Evolutionary conservation across 2,888 invertebrate genomes (phyloP).

Genomic region (Chironomus tentans): DNA sequence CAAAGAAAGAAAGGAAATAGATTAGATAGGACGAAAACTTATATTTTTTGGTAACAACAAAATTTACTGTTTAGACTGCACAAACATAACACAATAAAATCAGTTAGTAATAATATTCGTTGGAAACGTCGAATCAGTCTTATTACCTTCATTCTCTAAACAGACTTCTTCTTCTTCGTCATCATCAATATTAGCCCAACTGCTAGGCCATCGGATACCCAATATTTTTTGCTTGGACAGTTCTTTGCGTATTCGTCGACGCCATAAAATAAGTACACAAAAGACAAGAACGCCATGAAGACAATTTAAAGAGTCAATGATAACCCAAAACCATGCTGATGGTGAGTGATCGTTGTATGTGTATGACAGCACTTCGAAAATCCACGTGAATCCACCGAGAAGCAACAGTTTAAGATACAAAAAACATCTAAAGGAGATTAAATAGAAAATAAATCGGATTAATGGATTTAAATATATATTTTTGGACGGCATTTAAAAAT

Average conservation of each 20-base stretch:
- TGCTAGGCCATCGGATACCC: constrained; percentile 38
- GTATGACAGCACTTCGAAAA: constrained; percentile 53
- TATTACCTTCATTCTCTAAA: constrained; percentile 23
- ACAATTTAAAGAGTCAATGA: constrained; percentile 50
- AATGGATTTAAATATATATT: constrained; percentile 31
- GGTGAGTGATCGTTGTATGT: constrained; percentile 29
- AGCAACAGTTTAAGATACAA: constrained; percentile 56
- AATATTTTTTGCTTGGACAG: constrained; percentile 41
- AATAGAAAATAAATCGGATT: no score
- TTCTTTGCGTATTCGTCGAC: constrained; percentile 46
- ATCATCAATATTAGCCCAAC: constrained; percentile 39
- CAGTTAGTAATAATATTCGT: no score
- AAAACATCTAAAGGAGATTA: constrained; percentile 44
- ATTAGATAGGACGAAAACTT: not conserved
- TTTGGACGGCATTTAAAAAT: not conserved
- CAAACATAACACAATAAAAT: no score
- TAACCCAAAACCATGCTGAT: constrained; percentile 42
- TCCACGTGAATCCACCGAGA: constrained; percentile 63
- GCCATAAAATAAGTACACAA: constrained; percentile 49
- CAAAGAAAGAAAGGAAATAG: not conserved
- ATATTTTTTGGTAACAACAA: no score
- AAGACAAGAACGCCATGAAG: constrained; percentile 55
- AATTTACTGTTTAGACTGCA: no score
- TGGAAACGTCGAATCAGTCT: no score
- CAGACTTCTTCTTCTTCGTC: constrained; percentile 33